phyloP scores from a whole-genome alignment of 2,888 invertebrate species.

The Anticlea derivata region DNA sequence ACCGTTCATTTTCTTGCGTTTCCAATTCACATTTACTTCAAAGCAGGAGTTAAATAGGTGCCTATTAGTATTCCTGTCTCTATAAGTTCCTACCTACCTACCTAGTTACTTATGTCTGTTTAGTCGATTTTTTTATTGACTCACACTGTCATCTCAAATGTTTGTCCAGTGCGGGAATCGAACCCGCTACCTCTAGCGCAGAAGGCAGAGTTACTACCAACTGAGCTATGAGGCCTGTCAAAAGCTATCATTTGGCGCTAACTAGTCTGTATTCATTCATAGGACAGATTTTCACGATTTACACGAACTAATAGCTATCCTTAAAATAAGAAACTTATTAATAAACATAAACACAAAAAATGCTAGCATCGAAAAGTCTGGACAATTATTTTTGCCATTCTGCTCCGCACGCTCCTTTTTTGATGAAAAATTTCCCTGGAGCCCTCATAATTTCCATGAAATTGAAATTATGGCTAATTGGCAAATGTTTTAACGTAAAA shows the following conservation, averaged over 20 bases:
- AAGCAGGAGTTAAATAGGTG: slow-evolving; percentile 1
- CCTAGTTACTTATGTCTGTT: too few relatives aligned
- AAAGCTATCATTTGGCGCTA: too few relatives aligned
- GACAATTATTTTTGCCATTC: slow-evolving; percentile 50
- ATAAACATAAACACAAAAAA: slow-evolving; percentile 4
- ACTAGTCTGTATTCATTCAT: too few relatives aligned
- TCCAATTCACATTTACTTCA: slow-evolving; percentile 30
- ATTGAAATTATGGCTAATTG: slow-evolving; percentile 58
- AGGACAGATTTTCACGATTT: too few relatives aligned
- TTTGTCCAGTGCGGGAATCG: too few relatives aligned
- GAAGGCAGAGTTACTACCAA: too few relatives aligned
- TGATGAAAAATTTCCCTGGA: slow-evolving; percentile 77
- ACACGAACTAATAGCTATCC: too few relatives aligned
- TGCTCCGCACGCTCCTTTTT: slow-evolving; percentile 63
- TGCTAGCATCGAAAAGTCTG: background rate
- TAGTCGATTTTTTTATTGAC: too few relatives aligned
- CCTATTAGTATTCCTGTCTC: background rate
- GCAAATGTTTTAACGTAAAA: slow-evolving; percentile 48
- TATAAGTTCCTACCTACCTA: slow-evolving; percentile 1
- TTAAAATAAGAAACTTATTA: too few relatives aligned
- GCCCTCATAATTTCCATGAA: slow-evolving; percentile 60
- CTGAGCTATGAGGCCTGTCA: too few relatives aligned
- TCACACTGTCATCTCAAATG: too few relatives aligned
- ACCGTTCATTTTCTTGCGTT: slow-evolving; percentile 52
- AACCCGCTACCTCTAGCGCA: too few relatives aligned